Evolutionary conservation across 2,113 vertebrate species (phyloP), one percentile per base, ranked within the genome.

Genomic region (Lipotes vexillifer): DNA sequence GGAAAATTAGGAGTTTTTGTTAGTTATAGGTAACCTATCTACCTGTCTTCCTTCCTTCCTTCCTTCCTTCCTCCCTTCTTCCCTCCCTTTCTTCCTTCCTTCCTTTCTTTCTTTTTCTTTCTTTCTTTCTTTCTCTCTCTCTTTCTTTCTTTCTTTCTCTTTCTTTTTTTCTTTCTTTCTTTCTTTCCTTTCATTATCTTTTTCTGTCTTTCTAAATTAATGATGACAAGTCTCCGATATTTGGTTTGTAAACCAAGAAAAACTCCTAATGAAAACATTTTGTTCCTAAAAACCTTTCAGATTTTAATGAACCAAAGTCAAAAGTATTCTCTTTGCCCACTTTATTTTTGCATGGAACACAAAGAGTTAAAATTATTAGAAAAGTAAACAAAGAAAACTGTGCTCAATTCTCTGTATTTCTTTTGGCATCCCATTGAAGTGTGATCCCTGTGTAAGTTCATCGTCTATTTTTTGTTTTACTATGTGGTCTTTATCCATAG

Each of bases 391-490:
- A 97, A 97, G 74, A 97, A 97, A 94, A 88, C 80, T 13, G 63
- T 95, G 84, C 96, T 97, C 95, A 72, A 86, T 96, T 96, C 97
- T 97, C 87, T 97, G 94, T 97, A 90, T 98, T 98, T 98, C 98
- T 97, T 97, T 96, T 82, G 97, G 97, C 74, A 75, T 95, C 96
- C 97, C 98, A 98, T 96, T 98, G 97, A 97, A 98, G 98, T 98
- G 96, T 96, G 97, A 96, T 93, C 55, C 93, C 80, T 86, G 90
- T 97, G 85, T 94, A 66, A 89, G 74, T 97, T 96, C 97, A 94
- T 90, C 49, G 29, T 96, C 94, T 98, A 98, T 96, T 98, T 98
- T 99, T 98, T 93, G 71, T 97, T 97, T 96, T 84, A 68, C 72
- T 96, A 81, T 97, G 94, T 97, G 97, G 97, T 98, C 97, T 98